phyloP scores from a whole-genome alignment of 2,888 invertebrate genomes.

The Scrobipalpa costella region DNA sequence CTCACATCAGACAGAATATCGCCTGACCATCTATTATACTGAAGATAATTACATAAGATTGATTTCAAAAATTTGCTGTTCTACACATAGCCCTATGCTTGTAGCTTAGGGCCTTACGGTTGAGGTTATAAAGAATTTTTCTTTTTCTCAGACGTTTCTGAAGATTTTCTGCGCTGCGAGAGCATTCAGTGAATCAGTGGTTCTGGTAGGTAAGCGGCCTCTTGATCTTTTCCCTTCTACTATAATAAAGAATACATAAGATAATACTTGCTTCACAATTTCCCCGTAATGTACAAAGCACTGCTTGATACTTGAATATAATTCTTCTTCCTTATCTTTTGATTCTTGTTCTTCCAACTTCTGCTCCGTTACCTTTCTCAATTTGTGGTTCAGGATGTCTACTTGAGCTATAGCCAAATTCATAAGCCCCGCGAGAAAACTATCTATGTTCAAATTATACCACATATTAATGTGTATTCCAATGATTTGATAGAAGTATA shows the following conservation, averaged over 20 bases:
- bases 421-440: conserved; percentile 13
- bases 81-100: too few relatives aligned
- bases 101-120: too few relatives aligned
- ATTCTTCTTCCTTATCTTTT: neutral
- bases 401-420: conserved; percentile 16
- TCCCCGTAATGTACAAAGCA: conserved; percentile 1
- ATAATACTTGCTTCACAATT: conserved; percentile 14
- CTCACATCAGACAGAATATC: too few relatives aligned
- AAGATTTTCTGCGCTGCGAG: too few relatives aligned
- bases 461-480: conserved; percentile 18
- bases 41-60: too few relatives aligned
- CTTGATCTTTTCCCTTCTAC: too few relatives aligned
- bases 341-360: neutral
- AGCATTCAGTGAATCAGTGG: too few relatives aligned
- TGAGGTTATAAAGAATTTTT: too few relatives aligned
- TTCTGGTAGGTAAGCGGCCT: too few relatives aligned
- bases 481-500: conserved; percentile 19
- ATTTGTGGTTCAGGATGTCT: neutral
- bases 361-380: conserved; percentile 10
- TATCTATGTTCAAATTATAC: conserved; percentile 19
- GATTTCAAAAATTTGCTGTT: neutral
- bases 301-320: neutral
- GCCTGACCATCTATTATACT: too few relatives aligned
- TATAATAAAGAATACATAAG: neutral
- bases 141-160: too few relatives aligned